Evolutionary conservation across 2,113 vertebrate species (phyloP), one percentile per base, ranked within the genome.

Genomic region (Urocynchramus pylzowi): DNA sequence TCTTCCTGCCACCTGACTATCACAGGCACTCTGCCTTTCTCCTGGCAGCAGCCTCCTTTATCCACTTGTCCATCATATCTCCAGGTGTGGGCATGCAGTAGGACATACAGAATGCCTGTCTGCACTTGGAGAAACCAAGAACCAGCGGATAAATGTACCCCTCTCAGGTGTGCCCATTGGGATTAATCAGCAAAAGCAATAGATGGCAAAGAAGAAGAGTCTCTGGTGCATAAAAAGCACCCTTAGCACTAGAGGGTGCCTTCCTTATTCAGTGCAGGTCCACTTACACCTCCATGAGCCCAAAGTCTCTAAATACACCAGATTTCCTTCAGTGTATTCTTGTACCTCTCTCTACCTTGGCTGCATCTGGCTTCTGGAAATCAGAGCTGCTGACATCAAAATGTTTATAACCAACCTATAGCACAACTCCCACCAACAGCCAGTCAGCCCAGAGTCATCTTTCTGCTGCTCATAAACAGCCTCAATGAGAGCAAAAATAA

Each of bases 151-250:
- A n/a, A n/a, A n/a, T n/a, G n/a, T n/a, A n/a, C n/a, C n/a, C n/a
- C n/a, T n/a, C n/a, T n/a, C n/a, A 44, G 11, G 19, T 14, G 2
- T 53, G 16, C 7, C 28, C 37, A 14, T 49, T 0, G 0, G 27
- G 59, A 53, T 49, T 69, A 69, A 77, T 37, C 44, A 73, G n/a
- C 47, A 92, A 76, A 86, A 23, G 33, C n/a, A 90, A 83, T n/a
- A 39, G n/a, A 69, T n/a, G n/a, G 44, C 39, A 79, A 79, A 76
- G 27, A 21, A 81, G 14, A 33, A 47, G 21, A 70, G 20, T 31
- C n/a, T 54, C 37, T 5, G 1, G 21, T 50, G 56, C 42, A 45
- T 44, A 39, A 63, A 80, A 93, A 78, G 39, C 21, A 75, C 30
- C 26, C 35, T 57, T 17, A 53, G 28, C 17, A 14, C 16, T 23